A percentile compares a stretch with the other conserved stretches of the same genome.
Evolutionary conservation across 2,797 vertebrate species (phyloP).

Genomic region (Cyprinodon diabolis): DNA sequence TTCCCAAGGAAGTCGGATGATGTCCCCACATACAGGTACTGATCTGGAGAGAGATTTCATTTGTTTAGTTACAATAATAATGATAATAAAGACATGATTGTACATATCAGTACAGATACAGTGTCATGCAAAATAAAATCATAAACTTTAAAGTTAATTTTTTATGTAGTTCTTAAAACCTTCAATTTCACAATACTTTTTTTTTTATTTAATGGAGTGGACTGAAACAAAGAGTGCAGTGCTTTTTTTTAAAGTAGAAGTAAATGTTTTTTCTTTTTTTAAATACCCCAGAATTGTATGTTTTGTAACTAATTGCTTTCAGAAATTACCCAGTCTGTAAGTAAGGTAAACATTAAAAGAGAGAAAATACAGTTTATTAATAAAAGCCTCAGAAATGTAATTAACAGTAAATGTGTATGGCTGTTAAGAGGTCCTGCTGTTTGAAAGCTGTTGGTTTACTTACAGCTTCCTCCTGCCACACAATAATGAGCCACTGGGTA

Average conservation of each 20-base stretch:
- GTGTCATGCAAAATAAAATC: no score
- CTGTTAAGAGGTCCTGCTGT: no score
- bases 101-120: neutral
- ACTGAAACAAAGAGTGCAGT: neutral
- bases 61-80: neutral
- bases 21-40: slow-evolving; percentile 93
- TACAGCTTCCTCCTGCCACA: no score
- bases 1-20: slow-evolving; percentile 98
- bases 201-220: neutral
- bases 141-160: neutral
- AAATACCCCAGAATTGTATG: neutral
- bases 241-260: neutral
- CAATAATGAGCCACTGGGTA: no score
- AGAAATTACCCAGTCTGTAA: neutral
- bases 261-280: neutral
- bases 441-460: no score
- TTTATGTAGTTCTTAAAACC: neutral
- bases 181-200: neutral
- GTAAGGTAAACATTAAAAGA: neutral
- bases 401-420: no score
- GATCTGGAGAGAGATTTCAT: slow-evolving; percentile 77
- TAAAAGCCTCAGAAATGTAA: no score
- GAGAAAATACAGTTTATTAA: no score
- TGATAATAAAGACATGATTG: neutral
- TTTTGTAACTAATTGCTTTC: neutral